These are phyloP conservation scores for Apis cerana DNA, from an alignment of 1,140 invertebrate species.

Conservation along the genomic window DNA sequence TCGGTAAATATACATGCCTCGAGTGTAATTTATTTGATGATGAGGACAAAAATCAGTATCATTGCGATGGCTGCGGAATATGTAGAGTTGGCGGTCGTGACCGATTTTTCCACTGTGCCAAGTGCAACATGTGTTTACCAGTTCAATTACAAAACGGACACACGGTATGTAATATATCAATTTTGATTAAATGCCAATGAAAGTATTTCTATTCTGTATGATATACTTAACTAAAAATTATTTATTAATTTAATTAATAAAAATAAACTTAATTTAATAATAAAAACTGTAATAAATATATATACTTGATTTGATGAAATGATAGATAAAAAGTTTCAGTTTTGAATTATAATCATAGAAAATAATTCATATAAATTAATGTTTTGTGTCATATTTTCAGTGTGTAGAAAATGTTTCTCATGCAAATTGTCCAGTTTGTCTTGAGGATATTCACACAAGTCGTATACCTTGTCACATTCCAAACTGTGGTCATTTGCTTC, in stretches of 20 bases:
- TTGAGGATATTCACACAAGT: slow-evolving; percentile 94
- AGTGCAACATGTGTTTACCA: slow-evolving; percentile 93
- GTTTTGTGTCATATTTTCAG: slow-evolving; percentile 78
- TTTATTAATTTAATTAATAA: slow-evolving; percentile 18
- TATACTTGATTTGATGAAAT: background rate
- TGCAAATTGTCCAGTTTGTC: slow-evolving; percentile 92
- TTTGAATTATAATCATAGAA: background rate
- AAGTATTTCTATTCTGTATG: background rate
- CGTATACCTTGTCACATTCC: slow-evolving; percentile 93
- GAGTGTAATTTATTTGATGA: slow-evolving; percentile 95
- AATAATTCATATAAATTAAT: background rate
- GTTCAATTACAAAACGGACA: slow-evolving; percentile 89
- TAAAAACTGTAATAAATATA: background rate
- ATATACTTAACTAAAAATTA: too few relatives aligned
- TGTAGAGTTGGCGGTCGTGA: slow-evolving; percentile 92
- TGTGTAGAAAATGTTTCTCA: slow-evolving; percentile 93
- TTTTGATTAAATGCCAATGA: background rate
- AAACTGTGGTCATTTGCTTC: slow-evolving; percentile 91
- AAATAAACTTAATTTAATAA: too few relatives aligned
- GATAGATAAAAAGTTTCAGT: background rate
- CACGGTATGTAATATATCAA: slow-evolving; percentile 82
- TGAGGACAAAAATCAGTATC: slow-evolving; percentile 93
- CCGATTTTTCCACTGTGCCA: slow-evolving; percentile 93
- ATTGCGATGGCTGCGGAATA: slow-evolving; percentile 93
- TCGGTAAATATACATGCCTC: slow-evolving; percentile 93